phyloP scores from a whole-genome alignment of 1,140 invertebrate genomes.

The Neodiprion fabricii region DNA sequence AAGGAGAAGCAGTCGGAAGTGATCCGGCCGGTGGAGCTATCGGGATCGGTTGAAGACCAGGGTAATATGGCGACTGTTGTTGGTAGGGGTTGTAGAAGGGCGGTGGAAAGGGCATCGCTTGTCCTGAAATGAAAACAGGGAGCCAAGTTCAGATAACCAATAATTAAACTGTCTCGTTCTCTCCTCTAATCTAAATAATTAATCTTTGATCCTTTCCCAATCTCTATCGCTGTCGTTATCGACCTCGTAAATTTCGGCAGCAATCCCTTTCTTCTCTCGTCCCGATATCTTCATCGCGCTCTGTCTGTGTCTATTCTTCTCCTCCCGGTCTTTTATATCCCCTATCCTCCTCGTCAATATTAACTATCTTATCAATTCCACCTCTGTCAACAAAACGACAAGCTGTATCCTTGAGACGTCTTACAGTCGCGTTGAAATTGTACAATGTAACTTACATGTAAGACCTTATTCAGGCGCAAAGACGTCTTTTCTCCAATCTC shows the following conservation, averaged over 20 bases:
- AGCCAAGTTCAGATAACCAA: background rate
- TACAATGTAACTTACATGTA: too few relatives aligned
- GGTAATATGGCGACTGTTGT: background rate
- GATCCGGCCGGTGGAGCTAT: background rate
- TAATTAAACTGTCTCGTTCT: conserved; percentile 7
- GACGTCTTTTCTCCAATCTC: too few relatives aligned
- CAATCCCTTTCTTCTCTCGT: too few relatives aligned
- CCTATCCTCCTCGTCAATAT: too few relatives aligned
- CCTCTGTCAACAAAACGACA: too few relatives aligned
- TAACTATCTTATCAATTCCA: too few relatives aligned
- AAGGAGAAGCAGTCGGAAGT: background rate
- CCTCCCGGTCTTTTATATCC: too few relatives aligned
- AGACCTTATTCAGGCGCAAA: too few relatives aligned
- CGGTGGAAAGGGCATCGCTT: background rate
- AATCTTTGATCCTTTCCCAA: background rate
- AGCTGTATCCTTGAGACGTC: too few relatives aligned
- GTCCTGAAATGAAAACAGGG: background rate
- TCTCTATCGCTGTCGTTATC: background rate
- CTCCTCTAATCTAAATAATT: conserved; percentile 2
- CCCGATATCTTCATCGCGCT: too few relatives aligned
- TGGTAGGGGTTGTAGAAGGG: background rate
- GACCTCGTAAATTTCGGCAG: background rate
- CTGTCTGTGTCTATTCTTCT: too few relatives aligned
- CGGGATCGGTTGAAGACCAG: background rate
- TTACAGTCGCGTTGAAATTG: too few relatives aligned